Base-by-base conservation (phyloP, 35 echinoderm and acorn worm species). In the Stichopus chloronotus region DNA sequence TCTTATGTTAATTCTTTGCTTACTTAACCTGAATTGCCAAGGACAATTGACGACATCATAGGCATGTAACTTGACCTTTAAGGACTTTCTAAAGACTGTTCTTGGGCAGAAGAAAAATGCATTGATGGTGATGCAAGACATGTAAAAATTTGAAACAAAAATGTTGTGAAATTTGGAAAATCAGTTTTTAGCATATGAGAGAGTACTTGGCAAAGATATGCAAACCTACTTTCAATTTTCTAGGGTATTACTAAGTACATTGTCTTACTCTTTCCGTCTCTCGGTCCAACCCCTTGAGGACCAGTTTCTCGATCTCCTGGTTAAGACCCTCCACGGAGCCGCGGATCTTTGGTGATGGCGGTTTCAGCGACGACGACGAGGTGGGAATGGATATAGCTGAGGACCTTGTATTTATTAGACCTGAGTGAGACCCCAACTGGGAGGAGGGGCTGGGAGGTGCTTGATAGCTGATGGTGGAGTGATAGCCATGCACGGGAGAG, bases 261-360 rank as follows among this genome's bases (percentile, higher is more conserved):
- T 61, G 30, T 3, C 69, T 74, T 74, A 59, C 52, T 76, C 63
- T 60, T 19, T 91, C 60, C 83, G 52, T 72, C 59, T 94, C 91
- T 86, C 63, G 43, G 76, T 79, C 78, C n/a, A 93, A 59, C 56
- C 95, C 93, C 63, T 87, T 91, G 20, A 98, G 93, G 25, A 98
- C 97, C 55, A 98, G 76, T 78, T 92, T 98, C 91, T 98, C 97
- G 9, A 98, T 96, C 74, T 98, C 97, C 88, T 98, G 97, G 88
- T 98, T 98, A 8, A 96, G 82, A 17, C 97, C 97, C 72, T 98
- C 95, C 6, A 98, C 97, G 56, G 94, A 95, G 61, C 97, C 97
- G 55, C 97, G 90, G 69, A 94, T 94, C 91, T 92, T 96, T 9
- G 95, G 95, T 3, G 90, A 57, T 52, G 93, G 93, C 79, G 95